A percentile compares a stretch with the other conserved stretches of the same genome.
Conservation (phyloP, 1,140 invertebrate species). For the Caerostris extrusa region DNA sequence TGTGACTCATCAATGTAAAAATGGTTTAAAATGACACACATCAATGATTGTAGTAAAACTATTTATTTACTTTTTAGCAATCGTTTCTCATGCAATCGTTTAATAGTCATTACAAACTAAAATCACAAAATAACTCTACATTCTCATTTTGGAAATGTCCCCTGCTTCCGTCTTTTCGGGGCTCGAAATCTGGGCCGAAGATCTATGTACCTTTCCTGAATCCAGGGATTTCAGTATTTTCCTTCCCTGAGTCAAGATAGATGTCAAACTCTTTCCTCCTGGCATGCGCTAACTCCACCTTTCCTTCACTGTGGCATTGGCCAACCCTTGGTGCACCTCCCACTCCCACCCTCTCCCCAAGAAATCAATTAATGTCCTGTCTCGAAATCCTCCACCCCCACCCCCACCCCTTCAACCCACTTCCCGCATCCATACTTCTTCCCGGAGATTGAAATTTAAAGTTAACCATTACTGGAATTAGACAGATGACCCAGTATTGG, state of each 20-base stretch:
- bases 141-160: constrained; percentile 1
- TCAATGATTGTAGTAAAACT: too few species aligned
- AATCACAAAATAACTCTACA: too few species aligned
- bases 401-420: neutral
- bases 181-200: constrained; percentile 70
- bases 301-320: constrained; percentile 46
- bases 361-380: constrained; percentile 71
- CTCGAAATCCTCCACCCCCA: constrained; percentile 2
- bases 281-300: constrained; percentile 72
- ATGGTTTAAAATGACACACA: too few species aligned
- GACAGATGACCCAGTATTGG: constrained; percentile 43
- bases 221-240: constrained; percentile 75
- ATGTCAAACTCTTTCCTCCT: constrained; percentile 76
- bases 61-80: too few species aligned
- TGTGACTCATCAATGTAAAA: too few species aligned
- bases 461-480: constrained; percentile 69
- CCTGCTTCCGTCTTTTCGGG: constrained; percentile 16
- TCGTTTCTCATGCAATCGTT: too few species aligned
- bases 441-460: constrained; percentile 51
- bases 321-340: neutral
- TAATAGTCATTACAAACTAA: too few species aligned
- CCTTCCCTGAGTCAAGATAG: constrained; percentile 70
- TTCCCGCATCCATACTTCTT: neutral
- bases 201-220: constrained; percentile 73
- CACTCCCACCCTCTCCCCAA: neutral